Evolutionary conservation across 2,113 vertebrate genomes (phyloP).

Genomic region (Puma concolor): DNA sequence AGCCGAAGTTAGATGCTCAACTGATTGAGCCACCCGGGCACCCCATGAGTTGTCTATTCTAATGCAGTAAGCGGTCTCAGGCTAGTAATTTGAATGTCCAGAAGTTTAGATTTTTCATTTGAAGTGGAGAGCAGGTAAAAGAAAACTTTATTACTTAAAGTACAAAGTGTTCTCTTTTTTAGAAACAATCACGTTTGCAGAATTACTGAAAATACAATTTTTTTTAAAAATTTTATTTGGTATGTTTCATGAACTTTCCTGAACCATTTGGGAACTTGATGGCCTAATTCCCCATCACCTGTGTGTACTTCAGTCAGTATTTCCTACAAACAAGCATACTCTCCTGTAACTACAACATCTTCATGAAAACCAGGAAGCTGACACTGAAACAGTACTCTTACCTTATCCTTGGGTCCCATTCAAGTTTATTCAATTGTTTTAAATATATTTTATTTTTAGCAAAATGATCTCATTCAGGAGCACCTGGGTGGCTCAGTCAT

Average conservation of each 20-base stretch:
- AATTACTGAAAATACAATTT: background rate
- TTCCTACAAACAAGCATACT: background rate
- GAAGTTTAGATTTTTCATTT: background rate
- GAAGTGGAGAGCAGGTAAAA: background rate
- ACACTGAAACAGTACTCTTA: background rate
- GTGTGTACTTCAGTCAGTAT: background rate
- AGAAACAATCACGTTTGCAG: background rate
- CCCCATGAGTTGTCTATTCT: background rate
- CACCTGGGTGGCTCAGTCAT: too few species aligned
- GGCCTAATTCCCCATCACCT: background rate
- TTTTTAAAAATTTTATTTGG: too few species aligned
- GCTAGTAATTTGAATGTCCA: background rate
- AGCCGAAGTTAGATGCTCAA: too few species aligned
- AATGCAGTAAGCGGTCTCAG: background rate
- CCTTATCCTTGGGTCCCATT: background rate
- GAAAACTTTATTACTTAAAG: background rate
- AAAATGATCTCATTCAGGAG: background rate
- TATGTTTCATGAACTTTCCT: background rate
- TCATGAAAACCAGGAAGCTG: background rate
- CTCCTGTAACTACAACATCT: background rate
- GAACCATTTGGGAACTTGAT: background rate
- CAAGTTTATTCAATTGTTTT: background rate
- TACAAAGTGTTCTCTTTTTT: background rate
- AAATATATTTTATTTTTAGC: background rate
- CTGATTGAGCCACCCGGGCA: too few species aligned